These are phyloP conservation scores for Globodera ellingtonae DNA, from an alignment of 1,140 invertebrate genomes.

Conservation along the genomic window DNA sequence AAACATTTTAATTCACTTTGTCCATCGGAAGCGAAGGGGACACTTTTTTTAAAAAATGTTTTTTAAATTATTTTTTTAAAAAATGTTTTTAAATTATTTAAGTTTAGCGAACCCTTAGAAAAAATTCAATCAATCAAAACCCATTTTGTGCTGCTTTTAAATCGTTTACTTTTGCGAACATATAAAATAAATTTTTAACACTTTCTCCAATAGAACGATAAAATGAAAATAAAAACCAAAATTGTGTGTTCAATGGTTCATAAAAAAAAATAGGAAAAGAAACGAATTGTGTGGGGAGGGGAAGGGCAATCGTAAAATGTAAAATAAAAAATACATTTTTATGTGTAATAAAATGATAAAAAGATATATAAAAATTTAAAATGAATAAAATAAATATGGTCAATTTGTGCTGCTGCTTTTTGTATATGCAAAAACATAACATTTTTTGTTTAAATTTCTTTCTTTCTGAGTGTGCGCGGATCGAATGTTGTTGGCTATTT, in stretches of 20 bases:
- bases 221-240: neutral
- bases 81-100: no score
- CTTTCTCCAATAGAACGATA: neutral
- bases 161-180: neutral
- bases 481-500: no score
- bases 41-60: no score
- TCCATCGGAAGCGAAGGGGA: no score
- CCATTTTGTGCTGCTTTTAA: no score
- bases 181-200: slow-evolving; percentile 7
- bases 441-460: neutral
- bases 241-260: neutral
- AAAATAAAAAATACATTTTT: no score
- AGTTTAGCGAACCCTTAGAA: no score
- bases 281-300: neutral
- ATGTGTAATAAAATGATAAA: neutral
- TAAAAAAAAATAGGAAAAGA: neutral
- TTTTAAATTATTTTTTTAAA: no score
- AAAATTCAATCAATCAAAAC: no score
- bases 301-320: neutral
- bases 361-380: neutral
- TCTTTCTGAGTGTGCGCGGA: no score
- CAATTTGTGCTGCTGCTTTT: neutral
- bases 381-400: neutral
- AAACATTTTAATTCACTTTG: no score
- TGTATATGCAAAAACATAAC: neutral